These are phyloP conservation scores for Spisula subtruncata DNA, from an alignment of 2,888 invertebrate species.

Conservation along the genomic window DNA sequence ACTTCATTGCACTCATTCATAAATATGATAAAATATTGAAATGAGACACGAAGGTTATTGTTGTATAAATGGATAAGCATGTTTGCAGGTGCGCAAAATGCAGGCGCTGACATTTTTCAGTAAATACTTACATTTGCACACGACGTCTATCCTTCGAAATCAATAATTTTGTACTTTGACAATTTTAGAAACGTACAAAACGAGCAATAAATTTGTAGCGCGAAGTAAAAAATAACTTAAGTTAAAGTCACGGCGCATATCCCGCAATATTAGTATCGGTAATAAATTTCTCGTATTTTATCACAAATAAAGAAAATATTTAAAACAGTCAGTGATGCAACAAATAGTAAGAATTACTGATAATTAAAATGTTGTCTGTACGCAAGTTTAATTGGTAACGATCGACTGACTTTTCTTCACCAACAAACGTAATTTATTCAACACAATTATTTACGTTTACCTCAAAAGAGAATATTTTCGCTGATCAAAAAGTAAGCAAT, in stretches of 20 bases:
- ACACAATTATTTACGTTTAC: background rate
- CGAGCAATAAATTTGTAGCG: background rate
- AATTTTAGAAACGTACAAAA: background rate
- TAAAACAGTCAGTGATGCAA: background rate
- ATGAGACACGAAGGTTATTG: no score
- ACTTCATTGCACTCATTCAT: no score
- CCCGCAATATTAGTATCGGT: background rate
- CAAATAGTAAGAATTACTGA: slow-evolving; percentile 5
- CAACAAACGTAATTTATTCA: background rate
- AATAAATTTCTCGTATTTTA: background rate
- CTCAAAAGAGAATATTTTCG: no score
- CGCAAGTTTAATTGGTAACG: background rate
- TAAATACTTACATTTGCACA: background rate
- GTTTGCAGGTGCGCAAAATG: no score
- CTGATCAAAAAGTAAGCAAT: no score
- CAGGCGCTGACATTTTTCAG: background rate
- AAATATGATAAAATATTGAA: no score
- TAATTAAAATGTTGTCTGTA: background rate
- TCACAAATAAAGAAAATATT: background rate
- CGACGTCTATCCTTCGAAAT: background rate
- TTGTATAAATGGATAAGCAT: no score
- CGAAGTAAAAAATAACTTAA: background rate
- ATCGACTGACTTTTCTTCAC: background rate
- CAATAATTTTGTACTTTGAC: background rate
- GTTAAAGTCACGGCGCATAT: background rate